A percentile compares a stretch with the other conserved stretches of the same genome.
phyloP scores from a whole-genome alignment of 2,888 invertebrate species.

The Tenthredo mesomela region DNA sequence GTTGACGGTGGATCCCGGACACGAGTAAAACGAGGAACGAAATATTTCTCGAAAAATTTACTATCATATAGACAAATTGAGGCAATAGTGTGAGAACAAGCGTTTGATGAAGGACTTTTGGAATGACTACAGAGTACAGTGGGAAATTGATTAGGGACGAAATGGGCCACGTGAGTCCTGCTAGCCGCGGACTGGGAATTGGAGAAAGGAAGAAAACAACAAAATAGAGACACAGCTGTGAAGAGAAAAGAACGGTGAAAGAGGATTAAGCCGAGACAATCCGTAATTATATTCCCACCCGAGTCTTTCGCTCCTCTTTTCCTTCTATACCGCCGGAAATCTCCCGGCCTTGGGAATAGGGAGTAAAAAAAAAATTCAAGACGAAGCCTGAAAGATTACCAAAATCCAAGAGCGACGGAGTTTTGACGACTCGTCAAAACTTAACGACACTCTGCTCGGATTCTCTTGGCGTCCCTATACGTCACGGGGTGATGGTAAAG shows the following conservation, averaged over 20 bases:
- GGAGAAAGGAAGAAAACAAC: not conserved
- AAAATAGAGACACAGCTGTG: not conserved
- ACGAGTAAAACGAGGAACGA: not conserved
- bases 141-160: not conserved
- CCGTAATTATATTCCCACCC: conserved; percentile 6
- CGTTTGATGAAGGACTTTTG: conserved; percentile 3
- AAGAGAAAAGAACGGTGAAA: not conserved
- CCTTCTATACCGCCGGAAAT: conserved; percentile 21
- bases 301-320: not conserved
- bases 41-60: not conserved
- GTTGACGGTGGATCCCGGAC: not conserved
- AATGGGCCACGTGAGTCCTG: not conserved
- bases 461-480: conserved; percentile 35
- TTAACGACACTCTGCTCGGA: conserved; percentile 43
- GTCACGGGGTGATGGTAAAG: conserved; percentile 46
- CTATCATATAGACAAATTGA: not conserved
- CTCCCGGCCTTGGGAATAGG: not conserved
- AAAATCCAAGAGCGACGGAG: conserved; percentile 40
- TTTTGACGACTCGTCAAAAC: conserved; percentile 52
- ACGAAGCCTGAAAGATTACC: conserved; percentile 39
- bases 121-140: not conserved
- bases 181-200: not conserved
- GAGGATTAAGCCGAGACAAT: conserved; percentile 6
- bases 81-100: not conserved
- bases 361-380: conserved; percentile 16